These are phyloP conservation scores for Melolontha melolontha DNA, from an alignment of 2,888 invertebrate species.

Conservation along the genomic window DNA sequence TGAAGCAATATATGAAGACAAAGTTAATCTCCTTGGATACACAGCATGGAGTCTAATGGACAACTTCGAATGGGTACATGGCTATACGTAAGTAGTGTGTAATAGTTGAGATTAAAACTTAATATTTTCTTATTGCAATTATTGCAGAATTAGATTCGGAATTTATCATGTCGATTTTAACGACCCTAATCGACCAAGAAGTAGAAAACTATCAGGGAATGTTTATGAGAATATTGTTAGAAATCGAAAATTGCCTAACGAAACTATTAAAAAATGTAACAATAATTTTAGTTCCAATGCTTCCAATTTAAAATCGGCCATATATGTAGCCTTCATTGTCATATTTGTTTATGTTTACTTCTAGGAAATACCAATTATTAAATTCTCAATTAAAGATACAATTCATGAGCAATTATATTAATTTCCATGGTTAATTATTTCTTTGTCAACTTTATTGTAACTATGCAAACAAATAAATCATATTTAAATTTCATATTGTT, in stretches of 20 bases:
- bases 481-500: too few species aligned
- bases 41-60: slow-evolving; percentile 82
- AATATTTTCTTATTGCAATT: too few species aligned
- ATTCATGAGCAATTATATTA: too few species aligned
- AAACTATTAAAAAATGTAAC: neutral
- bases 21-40: slow-evolving; percentile 72
- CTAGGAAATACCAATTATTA: too few species aligned
- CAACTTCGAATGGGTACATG: slow-evolving; percentile 81
- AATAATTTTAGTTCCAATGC: neutral
- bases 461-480: too few species aligned
- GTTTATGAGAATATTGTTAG: slow-evolving; percentile 68
- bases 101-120: too few species aligned
- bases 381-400: too few species aligned
- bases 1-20: slow-evolving; percentile 67
- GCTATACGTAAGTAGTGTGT: slow-evolving; percentile 72
- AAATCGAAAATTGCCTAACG: slow-evolving; percentile 51
- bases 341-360: neutral
- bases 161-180: slow-evolving; percentile 74
- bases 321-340: neutral
- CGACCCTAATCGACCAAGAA: slow-evolving; percentile 67
- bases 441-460: too few species aligned
- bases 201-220: slow-evolving; percentile 71
- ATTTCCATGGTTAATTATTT: too few species aligned
- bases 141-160: slow-evolving; percentile 67
- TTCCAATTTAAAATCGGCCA: neutral